Evolutionary conservation across 2,888 invertebrate genomes (phyloP).

Genomic region (Lepidocyrtoides sp.): DNA sequence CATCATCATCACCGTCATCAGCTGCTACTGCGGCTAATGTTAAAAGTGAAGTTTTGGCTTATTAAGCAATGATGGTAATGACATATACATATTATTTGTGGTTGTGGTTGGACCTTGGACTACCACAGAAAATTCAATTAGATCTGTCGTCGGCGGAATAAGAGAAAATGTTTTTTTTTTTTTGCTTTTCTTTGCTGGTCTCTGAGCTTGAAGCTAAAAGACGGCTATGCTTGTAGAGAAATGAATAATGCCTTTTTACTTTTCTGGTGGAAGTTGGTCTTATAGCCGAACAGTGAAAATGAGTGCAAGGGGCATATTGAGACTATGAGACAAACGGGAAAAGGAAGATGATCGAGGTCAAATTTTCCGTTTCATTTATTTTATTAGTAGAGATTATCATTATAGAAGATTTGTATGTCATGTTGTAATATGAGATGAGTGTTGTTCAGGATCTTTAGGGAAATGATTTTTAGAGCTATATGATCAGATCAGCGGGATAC

Average conservation of each 20-base stretch:
- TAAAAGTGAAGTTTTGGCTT: background rate
- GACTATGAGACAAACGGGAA: background rate
- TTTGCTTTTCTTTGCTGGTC: background rate
- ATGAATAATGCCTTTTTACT: background rate
- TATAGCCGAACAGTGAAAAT: background rate
- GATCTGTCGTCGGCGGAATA: background rate
- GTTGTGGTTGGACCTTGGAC: background rate
- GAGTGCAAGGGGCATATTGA: background rate
- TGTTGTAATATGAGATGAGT: background rate
- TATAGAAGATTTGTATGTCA: background rate
- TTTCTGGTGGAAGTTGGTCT: background rate
- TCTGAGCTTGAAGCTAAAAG: background rate
- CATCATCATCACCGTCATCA: background rate
- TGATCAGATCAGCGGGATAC: no score
- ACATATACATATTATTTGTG: background rate
- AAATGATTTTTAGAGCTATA: no score
- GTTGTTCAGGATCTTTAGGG: no score
- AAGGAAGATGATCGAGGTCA: background rate
- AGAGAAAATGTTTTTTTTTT: background rate
- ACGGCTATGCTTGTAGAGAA: background rate
- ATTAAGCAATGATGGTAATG: conserved; percentile 15
- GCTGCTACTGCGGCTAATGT: background rate
- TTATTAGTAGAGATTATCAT: background rate
- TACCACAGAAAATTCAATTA: conserved; percentile 40
- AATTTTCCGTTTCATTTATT: background rate